phyloP scores from a whole-genome alignment of 2,113 vertebrate genomes.

The Cariama cristata region DNA sequence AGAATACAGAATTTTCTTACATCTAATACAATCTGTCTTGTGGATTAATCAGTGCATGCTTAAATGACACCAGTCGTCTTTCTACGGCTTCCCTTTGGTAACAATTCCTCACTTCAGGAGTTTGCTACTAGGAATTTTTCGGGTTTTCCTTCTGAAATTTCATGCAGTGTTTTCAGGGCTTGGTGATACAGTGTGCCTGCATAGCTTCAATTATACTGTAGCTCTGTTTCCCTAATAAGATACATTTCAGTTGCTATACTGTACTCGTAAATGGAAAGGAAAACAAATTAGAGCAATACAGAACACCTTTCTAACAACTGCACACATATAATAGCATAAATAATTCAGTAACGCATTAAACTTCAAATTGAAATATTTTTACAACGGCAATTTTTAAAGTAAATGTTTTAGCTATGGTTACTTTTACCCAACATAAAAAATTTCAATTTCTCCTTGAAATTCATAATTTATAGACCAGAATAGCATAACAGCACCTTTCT shows the following conservation, averaged over 20 bases:
- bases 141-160: neutral
- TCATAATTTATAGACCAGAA: neutral
- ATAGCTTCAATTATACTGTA: neutral
- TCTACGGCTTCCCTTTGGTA: neutral
- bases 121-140: neutral
- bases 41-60: neutral
- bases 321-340: neutral
- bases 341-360: neutral
- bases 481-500: neutral
- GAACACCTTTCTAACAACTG: neutral
- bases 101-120: neutral
- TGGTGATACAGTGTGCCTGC: neutral
- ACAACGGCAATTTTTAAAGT: neutral
- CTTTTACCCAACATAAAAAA: neutral
- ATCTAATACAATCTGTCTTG: neutral
- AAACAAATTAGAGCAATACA: slow-evolving; percentile 22
- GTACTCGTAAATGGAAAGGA: neutral
- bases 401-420: neutral
- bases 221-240: neutral
- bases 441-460: neutral
- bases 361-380: neutral
- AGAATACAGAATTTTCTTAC: neutral
- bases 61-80: neutral
- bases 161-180: neutral
- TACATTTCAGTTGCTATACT: neutral